Percentiles rank a stretch among this genome's conserved stretches.
Evolutionary conservation across 2,888 invertebrate genomes (phyloP).

Genomic region (Nomada ruficornis): DNA sequence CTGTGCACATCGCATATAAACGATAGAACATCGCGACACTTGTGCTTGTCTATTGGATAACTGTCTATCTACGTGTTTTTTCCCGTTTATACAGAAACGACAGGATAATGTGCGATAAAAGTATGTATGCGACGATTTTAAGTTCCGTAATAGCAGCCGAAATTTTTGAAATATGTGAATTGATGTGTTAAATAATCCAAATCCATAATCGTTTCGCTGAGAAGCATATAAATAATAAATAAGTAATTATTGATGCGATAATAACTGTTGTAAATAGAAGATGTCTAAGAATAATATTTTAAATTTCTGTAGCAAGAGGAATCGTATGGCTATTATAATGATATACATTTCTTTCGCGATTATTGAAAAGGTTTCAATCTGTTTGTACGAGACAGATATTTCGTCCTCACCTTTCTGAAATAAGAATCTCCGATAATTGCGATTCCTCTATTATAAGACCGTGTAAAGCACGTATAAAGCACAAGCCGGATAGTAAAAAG

Average conservation of each 20-base stretch:
- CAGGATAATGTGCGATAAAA: constrained; percentile 10
- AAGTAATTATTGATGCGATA: neutral
- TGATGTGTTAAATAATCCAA: no score
- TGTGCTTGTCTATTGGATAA: constrained; percentile 38
- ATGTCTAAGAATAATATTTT: no score
- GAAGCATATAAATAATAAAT: neutral
- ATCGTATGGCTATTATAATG: no score
- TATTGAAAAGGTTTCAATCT: no score
- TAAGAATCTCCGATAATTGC: no score
- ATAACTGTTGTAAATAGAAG: neutral
- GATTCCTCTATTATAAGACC: no score
- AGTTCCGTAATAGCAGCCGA: neutral
- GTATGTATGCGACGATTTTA: constrained; percentile 18
- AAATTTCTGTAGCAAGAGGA: no score
- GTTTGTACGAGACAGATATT: no score
- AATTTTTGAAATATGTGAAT: constrained; percentile 2
- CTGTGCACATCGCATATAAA: constrained; percentile 38
- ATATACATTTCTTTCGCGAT: no score
- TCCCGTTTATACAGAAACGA: constrained; percentile 33
- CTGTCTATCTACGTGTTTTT: constrained; percentile 51
- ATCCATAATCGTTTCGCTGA: neutral
- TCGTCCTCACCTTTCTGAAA: no score
- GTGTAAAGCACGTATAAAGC: no score
- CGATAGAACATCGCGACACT: constrained; percentile 12
- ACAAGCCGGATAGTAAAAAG: no score